Conservation (phyloP, 1,140 invertebrate species). For the Scaptomyza pallida region DNA sequence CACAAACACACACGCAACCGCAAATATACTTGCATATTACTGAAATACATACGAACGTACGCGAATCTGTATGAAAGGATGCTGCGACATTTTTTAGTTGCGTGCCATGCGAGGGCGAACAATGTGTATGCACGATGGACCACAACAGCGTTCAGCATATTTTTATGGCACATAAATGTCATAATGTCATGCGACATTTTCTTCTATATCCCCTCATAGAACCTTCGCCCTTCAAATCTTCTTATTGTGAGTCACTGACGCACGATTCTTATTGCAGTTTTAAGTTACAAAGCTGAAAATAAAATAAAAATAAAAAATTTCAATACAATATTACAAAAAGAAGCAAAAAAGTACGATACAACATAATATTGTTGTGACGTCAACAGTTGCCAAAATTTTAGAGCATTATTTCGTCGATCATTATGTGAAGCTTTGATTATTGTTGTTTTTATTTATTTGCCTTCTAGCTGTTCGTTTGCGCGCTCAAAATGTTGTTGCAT, state of each 20-base stretch:
- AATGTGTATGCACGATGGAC: slow-evolving; percentile 36
- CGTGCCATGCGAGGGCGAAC: slow-evolving; percentile 7
- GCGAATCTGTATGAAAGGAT: background rate
- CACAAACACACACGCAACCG: slow-evolving; percentile 3
- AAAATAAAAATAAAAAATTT: background rate
- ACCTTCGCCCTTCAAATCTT: background rate
- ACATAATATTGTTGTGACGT: too few species aligned
- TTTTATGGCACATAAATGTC: slow-evolving; percentile 79
- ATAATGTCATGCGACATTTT: slow-evolving; percentile 72
- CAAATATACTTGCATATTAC: slow-evolving; percentile 9
- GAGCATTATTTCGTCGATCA: slow-evolving; percentile 9
- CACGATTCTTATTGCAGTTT: slow-evolving; percentile 10
- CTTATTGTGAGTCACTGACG: background rate
- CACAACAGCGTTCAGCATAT: slow-evolving; percentile 73
- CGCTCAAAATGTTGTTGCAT: slow-evolving; percentile 34
- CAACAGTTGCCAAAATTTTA: background rate
- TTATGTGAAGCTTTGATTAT: background rate
- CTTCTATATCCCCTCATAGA: background rate
- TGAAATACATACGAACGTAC: background rate
- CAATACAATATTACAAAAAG: too few species aligned
- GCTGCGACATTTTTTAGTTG: slow-evolving; percentile 66
- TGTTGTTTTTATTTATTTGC: slow-evolving; percentile 10
- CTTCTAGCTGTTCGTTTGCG: slow-evolving; percentile 4
- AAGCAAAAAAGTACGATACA: background rate
- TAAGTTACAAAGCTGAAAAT: background rate